Base-by-base conservation (phyloP, 64 coral and sea anemone species). In the Exaiptasia diaphana region DNA sequence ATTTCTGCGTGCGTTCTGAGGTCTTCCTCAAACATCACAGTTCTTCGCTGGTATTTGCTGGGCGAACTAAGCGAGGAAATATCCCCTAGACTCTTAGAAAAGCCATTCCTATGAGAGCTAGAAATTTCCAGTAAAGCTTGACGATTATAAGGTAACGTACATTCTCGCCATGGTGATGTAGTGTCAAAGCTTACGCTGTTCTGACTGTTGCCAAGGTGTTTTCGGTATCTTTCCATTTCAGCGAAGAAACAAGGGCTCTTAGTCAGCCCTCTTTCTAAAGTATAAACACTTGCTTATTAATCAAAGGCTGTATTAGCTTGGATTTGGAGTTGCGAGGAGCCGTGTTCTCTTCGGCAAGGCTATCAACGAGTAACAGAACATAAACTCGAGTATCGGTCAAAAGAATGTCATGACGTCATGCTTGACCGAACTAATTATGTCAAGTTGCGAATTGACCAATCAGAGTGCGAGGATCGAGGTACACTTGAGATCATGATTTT, bases 11-110 rank as follows among this genome's bases (percentile, higher is more conserved):
- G 91, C 9, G 81, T 80, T 44, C 41, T 65, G n/a, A 94, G 75
- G 67, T 88, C 79, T 59, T 89, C 86, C 68, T 94, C 91, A 64
- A 89, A 89, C 82, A 89, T 89, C 4, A 89, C 80, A 63, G 68
- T 94, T 30, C 82, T 79, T 46, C 79, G 79, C 11, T 48, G 76
- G 64, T 42, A 26, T 9, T 44, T 34, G 41, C 38, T 56, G 29
- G 53, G 57, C 15, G 71, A 78, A 38, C 39, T 33, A 2, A 88
- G 48, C 41, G 44, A 43, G 20, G 67, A 49, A 23, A 94, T 46
- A 78, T 94, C 86, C 5, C 87, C 79, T 79, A 94, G 77, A 50
- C 91, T 94, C 70, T 79, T 89, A 45, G 91, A 94, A 79, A 94
- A 94, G 54, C 64, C 73, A 76, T 85, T 94, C 45, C 67, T 56